phyloP scores from a whole-genome alignment of 2,113 vertebrate genomes.

The Catharus bicknelli region DNA sequence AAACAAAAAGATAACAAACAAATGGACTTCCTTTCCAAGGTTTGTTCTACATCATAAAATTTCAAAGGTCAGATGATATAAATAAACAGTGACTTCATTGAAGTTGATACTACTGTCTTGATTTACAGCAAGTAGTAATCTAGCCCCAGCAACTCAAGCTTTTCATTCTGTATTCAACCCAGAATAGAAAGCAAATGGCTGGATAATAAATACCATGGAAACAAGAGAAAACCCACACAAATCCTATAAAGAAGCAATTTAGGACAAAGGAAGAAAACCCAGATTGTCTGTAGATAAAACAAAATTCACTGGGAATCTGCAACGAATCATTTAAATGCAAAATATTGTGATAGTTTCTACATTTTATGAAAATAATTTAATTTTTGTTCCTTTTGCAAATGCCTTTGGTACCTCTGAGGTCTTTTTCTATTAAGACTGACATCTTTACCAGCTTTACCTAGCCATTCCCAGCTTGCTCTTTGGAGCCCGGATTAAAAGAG shows the following conservation, averaged over 20 bases:
- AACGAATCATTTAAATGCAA: neutral
- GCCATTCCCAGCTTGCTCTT: neutral
- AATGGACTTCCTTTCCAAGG: neutral
- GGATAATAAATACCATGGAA: slow-evolving; percentile 46
- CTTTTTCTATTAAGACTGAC: neutral
- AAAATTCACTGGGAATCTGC: neutral
- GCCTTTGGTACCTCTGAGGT: neutral
- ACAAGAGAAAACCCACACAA: neutral
- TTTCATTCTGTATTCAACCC: neutral
- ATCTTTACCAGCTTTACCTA: neutral
- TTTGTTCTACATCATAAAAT: slow-evolving; percentile 11
- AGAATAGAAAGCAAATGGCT: slow-evolving; percentile 35
- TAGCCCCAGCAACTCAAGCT: neutral
- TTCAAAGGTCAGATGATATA: slow-evolving; percentile 28
- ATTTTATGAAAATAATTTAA: neutral
- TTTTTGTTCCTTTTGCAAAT: rapidly evolving
- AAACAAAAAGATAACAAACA: neutral
- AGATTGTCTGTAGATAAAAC: neutral
- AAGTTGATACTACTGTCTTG: neutral
- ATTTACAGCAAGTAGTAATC: slow-evolving; percentile 25
- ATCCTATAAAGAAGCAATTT: neutral
- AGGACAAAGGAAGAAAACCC: neutral
- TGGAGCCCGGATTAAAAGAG: neutral
- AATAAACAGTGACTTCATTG: slow-evolving; percentile 19
- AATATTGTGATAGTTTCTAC: neutral